Conservation (phyloP, 2,113 vertebrate species). For the Atrichornis clamosus region DNA sequence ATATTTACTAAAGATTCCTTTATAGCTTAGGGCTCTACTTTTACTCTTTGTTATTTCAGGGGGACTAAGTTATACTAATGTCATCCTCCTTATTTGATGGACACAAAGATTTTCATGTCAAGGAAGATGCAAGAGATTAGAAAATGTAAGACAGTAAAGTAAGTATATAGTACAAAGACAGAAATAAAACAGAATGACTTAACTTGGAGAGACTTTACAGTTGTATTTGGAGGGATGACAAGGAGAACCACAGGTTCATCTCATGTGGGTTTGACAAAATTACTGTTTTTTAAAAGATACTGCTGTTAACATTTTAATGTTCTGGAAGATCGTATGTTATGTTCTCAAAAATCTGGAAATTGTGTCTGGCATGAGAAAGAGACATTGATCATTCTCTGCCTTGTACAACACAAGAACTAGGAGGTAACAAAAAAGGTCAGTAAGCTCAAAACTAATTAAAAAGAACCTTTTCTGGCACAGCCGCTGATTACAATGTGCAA, state of each 20-base stretch:
- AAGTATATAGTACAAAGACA: background rate
- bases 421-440: background rate
- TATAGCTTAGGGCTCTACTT: background rate
- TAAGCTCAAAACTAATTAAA: background rate
- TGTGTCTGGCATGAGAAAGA: background rate
- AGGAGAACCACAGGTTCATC: background rate
- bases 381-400: background rate
- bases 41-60: background rate
- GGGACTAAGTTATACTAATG: background rate
- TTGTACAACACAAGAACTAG: background rate
- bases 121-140: background rate
- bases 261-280: background rate
- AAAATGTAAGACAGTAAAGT: background rate
- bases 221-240: background rate
- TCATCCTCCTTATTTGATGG: background rate
- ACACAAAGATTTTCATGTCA: background rate
- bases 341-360: background rate
- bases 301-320: background rate
- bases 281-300: background rate
- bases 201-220: background rate
- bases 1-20: background rate
- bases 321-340: background rate
- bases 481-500: background rate
- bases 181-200: background rate
- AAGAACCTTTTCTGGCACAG: background rate